Evolutionary conservation across 2,113 vertebrate species (phyloP).

Genomic region (Cyanoderma ruficeps): DNA sequence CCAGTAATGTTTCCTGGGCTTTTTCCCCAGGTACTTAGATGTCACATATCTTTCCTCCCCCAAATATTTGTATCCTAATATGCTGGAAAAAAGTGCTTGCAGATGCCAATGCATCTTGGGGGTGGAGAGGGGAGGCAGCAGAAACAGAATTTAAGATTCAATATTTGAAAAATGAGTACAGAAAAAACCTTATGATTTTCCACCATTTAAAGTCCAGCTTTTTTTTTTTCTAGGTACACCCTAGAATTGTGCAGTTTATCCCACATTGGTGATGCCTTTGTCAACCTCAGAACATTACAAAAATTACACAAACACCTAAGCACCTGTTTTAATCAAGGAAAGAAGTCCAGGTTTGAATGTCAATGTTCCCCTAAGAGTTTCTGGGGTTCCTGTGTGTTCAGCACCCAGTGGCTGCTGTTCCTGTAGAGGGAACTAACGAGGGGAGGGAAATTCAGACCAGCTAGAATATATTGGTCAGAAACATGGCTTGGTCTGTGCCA

Average conservation of each 20-base stretch:
- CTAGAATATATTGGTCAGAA: not conserved
- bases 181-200: not conserved
- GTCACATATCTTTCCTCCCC: not conserved
- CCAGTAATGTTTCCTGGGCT: not conserved
- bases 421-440: not conserved
- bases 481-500: not conserved
- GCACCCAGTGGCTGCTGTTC: not conserved
- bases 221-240: not conserved
- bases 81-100: not conserved
- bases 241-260: not conserved
- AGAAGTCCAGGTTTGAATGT: not conserved
- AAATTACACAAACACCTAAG: not conserved
- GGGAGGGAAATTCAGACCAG: not conserved
- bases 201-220: not conserved
- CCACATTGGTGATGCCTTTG: not conserved
- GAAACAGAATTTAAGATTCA: not conserved
- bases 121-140: not conserved
- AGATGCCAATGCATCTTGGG: not conserved
- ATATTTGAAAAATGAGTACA: not conserved
- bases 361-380: not conserved
- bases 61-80: not conserved
- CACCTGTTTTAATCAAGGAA: not conserved
- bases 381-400: not conserved
- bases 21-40: not conserved
- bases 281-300: not conserved